A percentile compares a stretch with the other conserved stretches of the same genome.
Conservation (phyloP, 1,140 invertebrate species). For the Amyelois transitella region DNA sequence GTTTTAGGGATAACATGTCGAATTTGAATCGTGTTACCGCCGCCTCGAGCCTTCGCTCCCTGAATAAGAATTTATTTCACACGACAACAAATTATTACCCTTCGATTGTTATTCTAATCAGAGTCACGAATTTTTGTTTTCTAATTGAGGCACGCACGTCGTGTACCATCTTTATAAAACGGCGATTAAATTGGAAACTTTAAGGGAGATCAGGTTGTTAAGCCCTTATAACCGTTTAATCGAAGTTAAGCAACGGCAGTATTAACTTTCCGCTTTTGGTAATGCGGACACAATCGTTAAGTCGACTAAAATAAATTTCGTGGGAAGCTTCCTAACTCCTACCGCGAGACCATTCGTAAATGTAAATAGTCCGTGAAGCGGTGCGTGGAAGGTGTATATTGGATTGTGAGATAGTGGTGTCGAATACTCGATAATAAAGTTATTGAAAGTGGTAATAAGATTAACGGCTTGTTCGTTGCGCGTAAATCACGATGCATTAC, state of each 20-base stretch:
- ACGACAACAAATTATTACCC: conserved; percentile 19
- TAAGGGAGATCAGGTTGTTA: conserved; percentile 26
- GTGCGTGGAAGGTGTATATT: conserved; percentile 43
- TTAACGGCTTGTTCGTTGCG: conserved; percentile 56
- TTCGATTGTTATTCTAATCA: conserved; percentile 29
- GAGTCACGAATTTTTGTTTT: conserved; percentile 13
- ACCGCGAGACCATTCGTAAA: conserved; percentile 20
- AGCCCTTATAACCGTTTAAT: conserved; percentile 36
- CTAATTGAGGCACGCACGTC: conserved; percentile 9
- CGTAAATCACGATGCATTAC: conserved; percentile 69
- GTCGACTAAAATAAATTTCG: conserved; percentile 59
- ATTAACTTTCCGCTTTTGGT: conserved; percentile 55
- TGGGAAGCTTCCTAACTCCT: conserved; percentile 45
- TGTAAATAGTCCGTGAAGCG: conserved; percentile 32
- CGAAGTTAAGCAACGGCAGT: conserved; percentile 33
- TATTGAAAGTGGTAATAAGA: conserved; percentile 72
- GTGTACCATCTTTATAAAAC: not conserved
- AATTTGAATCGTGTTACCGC: conserved; percentile 48
- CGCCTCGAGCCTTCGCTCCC: conserved; percentile 30
- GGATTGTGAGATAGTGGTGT: conserved; percentile 23
- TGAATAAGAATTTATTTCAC: conserved; percentile 51
- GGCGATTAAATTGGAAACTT: conserved; percentile 20
- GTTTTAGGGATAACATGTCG: conserved; percentile 58
- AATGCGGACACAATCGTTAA: conserved; percentile 51
- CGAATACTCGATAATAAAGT: conserved; percentile 56